These are phyloP conservation scores for Sebastes elongatus DNA, from an alignment of 2,797 vertebrate species.

Conservation along the genomic window DNA sequence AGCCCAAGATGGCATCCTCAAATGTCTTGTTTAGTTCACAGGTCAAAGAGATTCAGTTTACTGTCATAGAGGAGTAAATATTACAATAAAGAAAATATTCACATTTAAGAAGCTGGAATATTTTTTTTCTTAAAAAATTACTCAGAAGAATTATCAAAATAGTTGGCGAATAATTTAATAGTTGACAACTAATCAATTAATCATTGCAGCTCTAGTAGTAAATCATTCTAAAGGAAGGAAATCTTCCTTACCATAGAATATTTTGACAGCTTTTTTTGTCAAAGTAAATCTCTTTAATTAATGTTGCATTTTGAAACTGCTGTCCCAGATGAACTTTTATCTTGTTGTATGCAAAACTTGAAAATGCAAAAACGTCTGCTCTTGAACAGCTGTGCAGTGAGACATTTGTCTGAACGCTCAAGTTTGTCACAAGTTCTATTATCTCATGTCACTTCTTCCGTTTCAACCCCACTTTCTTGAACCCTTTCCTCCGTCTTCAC, in stretches of 20 bases:
- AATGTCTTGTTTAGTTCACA: too few relatives aligned
- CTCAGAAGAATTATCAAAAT: too few relatives aligned
- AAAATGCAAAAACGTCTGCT: neutral
- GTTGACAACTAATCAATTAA: too few relatives aligned
- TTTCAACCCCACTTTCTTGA: conserved; percentile 35
- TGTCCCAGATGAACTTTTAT: neutral
- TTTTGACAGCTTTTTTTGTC: neutral
- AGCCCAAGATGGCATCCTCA: too few relatives aligned
- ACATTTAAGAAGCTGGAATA: too few relatives aligned
- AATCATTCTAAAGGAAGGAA: too few relatives aligned
- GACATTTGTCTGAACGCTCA: neutral
- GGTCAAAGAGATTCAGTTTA: too few relatives aligned
- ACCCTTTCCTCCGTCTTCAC: conserved; percentile 47
- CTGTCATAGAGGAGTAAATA: too few relatives aligned
- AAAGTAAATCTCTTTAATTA: neutral
- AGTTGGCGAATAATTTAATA: too few relatives aligned
- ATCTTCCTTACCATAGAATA: neutral
- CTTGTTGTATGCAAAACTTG: neutral
- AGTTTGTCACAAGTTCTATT: conserved; percentile 10
- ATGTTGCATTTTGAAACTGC: neutral
- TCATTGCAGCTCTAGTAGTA: too few relatives aligned
- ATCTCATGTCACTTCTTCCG: neutral
- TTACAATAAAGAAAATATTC: too few relatives aligned
- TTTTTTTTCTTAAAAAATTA: too few relatives aligned
- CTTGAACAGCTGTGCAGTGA: neutral